phyloP scores from a whole-genome alignment of 2,888 invertebrate species.

The Cheilosia variabilis region DNA sequence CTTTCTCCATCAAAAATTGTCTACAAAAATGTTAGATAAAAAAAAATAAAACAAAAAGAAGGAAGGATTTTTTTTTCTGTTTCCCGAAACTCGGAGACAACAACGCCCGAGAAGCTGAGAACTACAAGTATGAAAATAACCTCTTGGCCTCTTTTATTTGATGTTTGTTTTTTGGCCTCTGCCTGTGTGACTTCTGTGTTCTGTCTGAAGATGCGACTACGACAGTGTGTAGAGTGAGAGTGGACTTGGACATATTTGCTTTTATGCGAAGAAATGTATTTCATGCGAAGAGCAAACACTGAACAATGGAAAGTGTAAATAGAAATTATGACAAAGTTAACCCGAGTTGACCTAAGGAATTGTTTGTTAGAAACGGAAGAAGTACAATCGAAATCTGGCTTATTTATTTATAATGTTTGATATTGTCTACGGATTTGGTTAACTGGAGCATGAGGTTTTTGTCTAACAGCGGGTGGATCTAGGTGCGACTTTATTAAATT shows the following conservation, averaged over 20 bases:
- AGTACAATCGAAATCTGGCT: slow-evolving; percentile 11
- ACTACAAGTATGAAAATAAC: slow-evolving; percentile 43
- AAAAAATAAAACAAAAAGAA: slow-evolving; percentile 13
- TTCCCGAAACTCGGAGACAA: slow-evolving; percentile 41
- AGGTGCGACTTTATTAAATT: background rate
- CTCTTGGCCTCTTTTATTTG: slow-evolving; percentile 62
- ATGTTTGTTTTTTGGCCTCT: slow-evolving; percentile 40
- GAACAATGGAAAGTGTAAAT: slow-evolving; percentile 67
- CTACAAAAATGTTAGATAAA: slow-evolving; percentile 49
- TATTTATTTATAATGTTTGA: background rate
- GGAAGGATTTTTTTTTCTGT: background rate
- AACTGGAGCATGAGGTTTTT: background rate
- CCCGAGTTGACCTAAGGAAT: slow-evolving; percentile 49
- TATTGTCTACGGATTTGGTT: background rate
- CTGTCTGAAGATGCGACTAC: slow-evolving; percentile 20
- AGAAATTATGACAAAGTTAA: slow-evolving; percentile 65
- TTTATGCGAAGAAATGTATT: slow-evolving; percentile 48
- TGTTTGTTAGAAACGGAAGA: slow-evolving; percentile 14
- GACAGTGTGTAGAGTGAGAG: slow-evolving; percentile 27
- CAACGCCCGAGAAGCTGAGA: slow-evolving; percentile 29
- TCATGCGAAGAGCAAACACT: slow-evolving; percentile 42
- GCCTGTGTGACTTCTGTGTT: slow-evolving; percentile 20
- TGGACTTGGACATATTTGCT: slow-evolving; percentile 47
- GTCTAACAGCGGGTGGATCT: no score
- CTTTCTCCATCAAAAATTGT: slow-evolving; percentile 72